Percentiles rank a stretch among this genome's conserved stretches.
These are phyloP conservation scores for Eulemur coronatus DNA, from an alignment of 2,797 vertebrate genomes.

Conservation along the genomic window DNA sequence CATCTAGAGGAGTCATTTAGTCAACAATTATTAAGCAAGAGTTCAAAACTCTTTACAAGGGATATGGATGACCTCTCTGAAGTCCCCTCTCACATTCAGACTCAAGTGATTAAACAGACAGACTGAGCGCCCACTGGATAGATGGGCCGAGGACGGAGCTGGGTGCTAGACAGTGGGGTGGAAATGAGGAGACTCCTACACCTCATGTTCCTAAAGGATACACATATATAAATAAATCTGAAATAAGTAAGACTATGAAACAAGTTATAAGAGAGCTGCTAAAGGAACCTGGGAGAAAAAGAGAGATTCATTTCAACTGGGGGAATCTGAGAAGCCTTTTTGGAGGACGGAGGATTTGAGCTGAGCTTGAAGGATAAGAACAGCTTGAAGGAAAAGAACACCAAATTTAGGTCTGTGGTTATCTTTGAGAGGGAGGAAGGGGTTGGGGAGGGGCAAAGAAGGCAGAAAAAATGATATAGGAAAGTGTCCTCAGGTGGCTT, in stretches of 20 bases:
- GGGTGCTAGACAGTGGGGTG: fast-evolving
- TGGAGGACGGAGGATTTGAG: background rate
- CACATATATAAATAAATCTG: background rate
- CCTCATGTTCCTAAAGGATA: background rate
- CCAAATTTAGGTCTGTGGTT: background rate
- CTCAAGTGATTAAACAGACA: background rate
- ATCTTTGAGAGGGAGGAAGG: background rate
- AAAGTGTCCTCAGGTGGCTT: background rate
- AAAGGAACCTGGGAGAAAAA: background rate
- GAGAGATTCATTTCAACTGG: background rate
- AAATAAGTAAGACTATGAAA: background rate
- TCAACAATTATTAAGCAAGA: background rate
- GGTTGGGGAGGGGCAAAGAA: background rate
- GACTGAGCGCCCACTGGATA: background rate
- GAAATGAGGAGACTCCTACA: background rate
- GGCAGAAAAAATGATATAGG: background rate
- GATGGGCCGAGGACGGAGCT: fast-evolving
- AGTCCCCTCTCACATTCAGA: background rate
- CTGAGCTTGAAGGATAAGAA: background rate
- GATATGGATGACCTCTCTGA: background rate
- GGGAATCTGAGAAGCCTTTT: background rate
- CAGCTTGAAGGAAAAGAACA: background rate
- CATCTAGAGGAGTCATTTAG: background rate
- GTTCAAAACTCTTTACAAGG: background rate
- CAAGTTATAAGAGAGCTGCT: background rate